Base-by-base conservation (phyloP, 2,113 vertebrate species). In the Catagonus wagneri region DNA sequence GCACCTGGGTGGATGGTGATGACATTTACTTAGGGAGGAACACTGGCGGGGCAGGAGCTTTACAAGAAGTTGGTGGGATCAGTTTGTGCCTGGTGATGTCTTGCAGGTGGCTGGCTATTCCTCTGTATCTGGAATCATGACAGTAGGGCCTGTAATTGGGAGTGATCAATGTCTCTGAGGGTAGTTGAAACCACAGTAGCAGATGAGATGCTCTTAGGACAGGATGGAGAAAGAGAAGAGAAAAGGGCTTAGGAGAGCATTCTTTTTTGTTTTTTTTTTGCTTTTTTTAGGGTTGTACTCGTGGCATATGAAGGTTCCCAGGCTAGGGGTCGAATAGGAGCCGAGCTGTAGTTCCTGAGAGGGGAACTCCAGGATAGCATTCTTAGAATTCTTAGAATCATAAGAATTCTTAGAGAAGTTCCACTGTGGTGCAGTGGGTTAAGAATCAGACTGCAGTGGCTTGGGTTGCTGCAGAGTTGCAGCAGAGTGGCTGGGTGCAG, bases 1-100 rank as follows among this genome's bases (percentile, higher is more conserved):
- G 83, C 69, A 94, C 1, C 66, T 56, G 27, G 27, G 36, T 56
- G 32, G 71, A 39, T 74, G 32, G 63, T 54, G 29, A 81, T 86
- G 74, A 50, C 34, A 58, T 17, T 86, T 83, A n/a, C 25, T 91
- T 66, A 75, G 16, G 52, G 56, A 56, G 27, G n/a, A n/a, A 86
- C 23, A 14, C 56, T 69, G 23, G 36, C 84, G 34, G 72, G 71
- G 34, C 50, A 61, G 16, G 60, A 60, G 22, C 16, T 92, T 90
- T 78, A 56, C 81, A 52, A 71, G 68, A 94, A 97, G 56, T 95
- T 60, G 78, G 27, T 86, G 65, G 39, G 54, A 23, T 91, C 29
- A 25, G 8, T 86, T 89, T 89, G 78, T 76, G 19, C 50, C 19
- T 50, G 50, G 27, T 74, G 20, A 85, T 71, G 22, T 75, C 56